phyloP scores from a whole-genome alignment of 1,140 invertebrate species.

The Trachymyrmex septentrionalis region DNA sequence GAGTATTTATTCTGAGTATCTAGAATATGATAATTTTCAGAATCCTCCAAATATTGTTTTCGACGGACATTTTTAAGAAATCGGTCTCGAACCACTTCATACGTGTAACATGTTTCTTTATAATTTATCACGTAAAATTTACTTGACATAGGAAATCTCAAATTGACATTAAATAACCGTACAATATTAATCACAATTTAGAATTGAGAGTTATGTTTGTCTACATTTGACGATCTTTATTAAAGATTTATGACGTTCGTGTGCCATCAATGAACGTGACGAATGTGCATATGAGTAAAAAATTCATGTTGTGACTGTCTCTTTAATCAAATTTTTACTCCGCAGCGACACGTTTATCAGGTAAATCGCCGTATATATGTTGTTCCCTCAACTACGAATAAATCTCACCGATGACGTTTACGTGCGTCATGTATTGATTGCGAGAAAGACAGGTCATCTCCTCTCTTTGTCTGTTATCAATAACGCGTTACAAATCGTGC shows the following conservation, averaged over 20 bases:
- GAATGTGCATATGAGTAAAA: constrained; percentile 6
- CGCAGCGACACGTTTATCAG: constrained; percentile 46
- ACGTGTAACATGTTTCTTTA: not conserved
- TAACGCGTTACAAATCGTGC: constrained; percentile 35
- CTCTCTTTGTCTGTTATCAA: constrained; percentile 45
- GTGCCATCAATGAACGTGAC: constrained; percentile 13
- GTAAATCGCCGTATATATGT: constrained; percentile 10
- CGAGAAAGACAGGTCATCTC: constrained; percentile 24
- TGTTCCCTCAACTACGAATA: constrained; percentile 43
- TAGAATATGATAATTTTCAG: not conserved
- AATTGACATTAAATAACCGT: constrained; percentile 28
- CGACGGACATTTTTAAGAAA: constrained; percentile 6
- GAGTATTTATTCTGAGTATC: not conserved
- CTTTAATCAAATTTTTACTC: constrained; percentile 49
- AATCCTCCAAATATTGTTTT: not conserved
- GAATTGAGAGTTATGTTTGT: constrained; percentile 9
- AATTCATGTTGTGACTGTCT: constrained; percentile 20
- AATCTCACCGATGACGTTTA: constrained; percentile 53
- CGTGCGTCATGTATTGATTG: constrained; percentile 47
- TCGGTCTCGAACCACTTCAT: not conserved
- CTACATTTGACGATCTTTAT: not conserved
- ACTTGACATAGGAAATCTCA: not conserved
- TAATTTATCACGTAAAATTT: not conserved
- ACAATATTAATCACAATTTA: constrained; percentile 34
- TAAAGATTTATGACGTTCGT: constrained; percentile 21